A percentile compares a stretch with the other conserved stretches of the same genome.
Evolutionary conservation across 2,797 vertebrate species (phyloP).

Genomic region (Clarias platycephalus): DNA sequence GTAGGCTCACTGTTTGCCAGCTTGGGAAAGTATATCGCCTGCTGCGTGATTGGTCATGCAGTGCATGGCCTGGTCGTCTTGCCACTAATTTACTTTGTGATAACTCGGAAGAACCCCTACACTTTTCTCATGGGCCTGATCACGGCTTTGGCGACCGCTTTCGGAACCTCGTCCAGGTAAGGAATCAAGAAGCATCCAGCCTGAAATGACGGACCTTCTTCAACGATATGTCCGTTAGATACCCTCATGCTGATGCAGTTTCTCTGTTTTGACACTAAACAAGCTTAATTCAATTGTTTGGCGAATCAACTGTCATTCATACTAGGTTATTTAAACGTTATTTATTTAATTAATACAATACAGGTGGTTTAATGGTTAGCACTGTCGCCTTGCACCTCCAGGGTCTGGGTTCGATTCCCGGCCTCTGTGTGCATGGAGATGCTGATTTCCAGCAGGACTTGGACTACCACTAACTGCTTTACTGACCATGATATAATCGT

Average conservation of each 20-base stretch:
- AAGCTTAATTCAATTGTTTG: neutral
- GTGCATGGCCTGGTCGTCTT: constrained; percentile 83
- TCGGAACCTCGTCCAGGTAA: constrained; percentile 89
- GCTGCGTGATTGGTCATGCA: constrained; percentile 83
- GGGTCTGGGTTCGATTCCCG: too few species aligned
- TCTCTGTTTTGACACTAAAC: neutral
- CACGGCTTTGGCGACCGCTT: constrained; percentile 83
- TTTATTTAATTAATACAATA: too few species aligned
- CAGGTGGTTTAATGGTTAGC: too few species aligned
- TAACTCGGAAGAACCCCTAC: constrained; percentile 88
- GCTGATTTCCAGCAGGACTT: too few species aligned
- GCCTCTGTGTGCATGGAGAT: too few species aligned
- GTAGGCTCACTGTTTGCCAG: constrained; percentile 77
- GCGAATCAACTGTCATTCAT: neutral
- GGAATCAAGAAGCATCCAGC: neutral
- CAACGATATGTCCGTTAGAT: neutral
- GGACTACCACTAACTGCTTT: too few species aligned
- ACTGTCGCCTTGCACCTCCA: too few species aligned
- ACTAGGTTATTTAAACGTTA: too few species aligned
- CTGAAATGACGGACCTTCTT: neutral
- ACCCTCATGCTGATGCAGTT: neutral
- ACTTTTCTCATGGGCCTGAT: constrained; percentile 85
- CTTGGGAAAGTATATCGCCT: constrained; percentile 87
- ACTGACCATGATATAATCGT: too few species aligned
- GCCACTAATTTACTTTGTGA: constrained; percentile 81